Conservation (phyloP, 2,113 vertebrate genomes). For the Perca schrenkii region DNA sequence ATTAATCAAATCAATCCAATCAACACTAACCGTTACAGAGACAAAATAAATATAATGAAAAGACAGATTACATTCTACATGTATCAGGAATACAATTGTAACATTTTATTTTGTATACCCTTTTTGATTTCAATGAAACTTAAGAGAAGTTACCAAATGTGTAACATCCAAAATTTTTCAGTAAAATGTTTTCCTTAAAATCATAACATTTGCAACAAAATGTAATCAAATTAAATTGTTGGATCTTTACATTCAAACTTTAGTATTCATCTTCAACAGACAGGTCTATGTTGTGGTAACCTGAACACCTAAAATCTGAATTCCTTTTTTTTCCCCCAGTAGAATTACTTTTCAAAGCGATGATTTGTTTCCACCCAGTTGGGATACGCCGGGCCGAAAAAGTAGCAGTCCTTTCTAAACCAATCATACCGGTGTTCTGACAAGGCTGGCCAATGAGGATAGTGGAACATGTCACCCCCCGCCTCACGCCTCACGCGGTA, state of each 20-base stretch:
- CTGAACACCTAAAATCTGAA: neutral
- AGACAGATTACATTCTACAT: neutral
- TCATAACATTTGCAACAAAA: neutral
- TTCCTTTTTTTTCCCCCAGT: no score
- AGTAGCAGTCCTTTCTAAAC: slow-evolving; percentile 3
- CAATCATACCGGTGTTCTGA: slow-evolving; percentile 34
- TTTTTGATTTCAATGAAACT: no score
- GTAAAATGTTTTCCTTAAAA: no score
- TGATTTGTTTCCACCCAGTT: slow-evolving; percentile 10
- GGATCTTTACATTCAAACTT: neutral
- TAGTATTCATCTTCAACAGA: no score
- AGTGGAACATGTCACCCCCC: neutral
- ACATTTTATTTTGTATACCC: neutral
- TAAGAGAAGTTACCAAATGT: neutral
- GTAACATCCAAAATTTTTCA: neutral
- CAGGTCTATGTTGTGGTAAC: neutral
- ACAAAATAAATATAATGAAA: neutral
- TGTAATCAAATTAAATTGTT: neutral
- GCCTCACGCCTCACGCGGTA: slow-evolving; percentile 44
- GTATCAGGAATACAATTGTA: neutral
- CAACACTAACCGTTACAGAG: neutral
- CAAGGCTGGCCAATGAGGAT: slow-evolving; percentile 41
- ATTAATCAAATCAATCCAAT: neutral
- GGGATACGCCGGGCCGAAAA: neutral
- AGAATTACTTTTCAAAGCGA: neutral